A percentile compares a stretch with the other conserved stretches of the same genome.
phyloP scores from a whole-genome alignment of 1,140 invertebrate species.

The Aphelinus certus region DNA sequence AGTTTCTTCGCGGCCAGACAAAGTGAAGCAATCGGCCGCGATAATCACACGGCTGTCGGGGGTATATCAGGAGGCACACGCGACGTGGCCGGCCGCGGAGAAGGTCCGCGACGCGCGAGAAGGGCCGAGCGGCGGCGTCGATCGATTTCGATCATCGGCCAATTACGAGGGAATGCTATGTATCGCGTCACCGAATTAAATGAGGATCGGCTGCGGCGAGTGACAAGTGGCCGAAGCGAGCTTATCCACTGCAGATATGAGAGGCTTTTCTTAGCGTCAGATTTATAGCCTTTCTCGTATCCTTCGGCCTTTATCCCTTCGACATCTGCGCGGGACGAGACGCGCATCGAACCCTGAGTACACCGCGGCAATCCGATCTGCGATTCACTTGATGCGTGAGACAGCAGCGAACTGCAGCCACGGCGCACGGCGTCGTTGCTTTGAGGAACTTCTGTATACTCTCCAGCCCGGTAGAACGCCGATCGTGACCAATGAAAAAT shows the following conservation, averaged over 20 bases:
- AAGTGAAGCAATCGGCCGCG: background rate
- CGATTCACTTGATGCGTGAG: too few relatives aligned
- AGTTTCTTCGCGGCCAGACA: background rate
- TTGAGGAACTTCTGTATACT: too few relatives aligned
- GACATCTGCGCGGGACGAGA: background rate
- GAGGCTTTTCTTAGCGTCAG: background rate
- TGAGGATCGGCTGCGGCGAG: constrained; percentile 15
- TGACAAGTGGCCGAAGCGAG: constrained; percentile 18
- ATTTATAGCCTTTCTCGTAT: background rate
- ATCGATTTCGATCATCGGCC: constrained; percentile 36
- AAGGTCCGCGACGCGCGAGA: too few relatives aligned
- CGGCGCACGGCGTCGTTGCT: too few relatives aligned
- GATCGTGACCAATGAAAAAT: too few relatives aligned
- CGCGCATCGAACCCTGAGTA: too few relatives aligned
- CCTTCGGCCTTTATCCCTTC: constrained; percentile 36
- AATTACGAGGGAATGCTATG: constrained; percentile 27
- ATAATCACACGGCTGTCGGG: constrained; percentile 9
- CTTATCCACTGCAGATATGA: constrained; percentile 19
- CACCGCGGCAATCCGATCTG: too few relatives aligned
- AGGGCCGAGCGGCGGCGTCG: background rate
- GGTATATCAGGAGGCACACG: too few relatives aligned
- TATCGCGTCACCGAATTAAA: constrained; percentile 36
- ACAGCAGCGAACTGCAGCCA: too few relatives aligned
- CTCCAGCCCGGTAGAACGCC: too few relatives aligned
- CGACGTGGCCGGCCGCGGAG: too few relatives aligned